Conservation (phyloP, 2,797 vertebrate genomes). For the Crenichthys baileyi region DNA sequence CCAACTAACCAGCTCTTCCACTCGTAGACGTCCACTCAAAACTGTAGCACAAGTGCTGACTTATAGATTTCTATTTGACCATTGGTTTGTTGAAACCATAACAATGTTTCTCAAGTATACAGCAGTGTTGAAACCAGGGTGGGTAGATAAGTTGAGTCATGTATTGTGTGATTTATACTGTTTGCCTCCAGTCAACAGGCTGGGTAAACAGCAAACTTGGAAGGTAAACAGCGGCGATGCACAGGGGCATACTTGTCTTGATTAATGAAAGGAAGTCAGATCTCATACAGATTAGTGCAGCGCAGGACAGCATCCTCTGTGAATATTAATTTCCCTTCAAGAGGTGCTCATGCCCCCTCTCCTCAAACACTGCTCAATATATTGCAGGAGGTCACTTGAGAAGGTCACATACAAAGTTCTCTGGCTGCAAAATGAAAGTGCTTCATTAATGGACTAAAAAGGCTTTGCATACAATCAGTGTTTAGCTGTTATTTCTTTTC, state of each 20-base stretch:
- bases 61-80: not conserved
- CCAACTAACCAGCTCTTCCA: not conserved
- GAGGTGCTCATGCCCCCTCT: slow-evolving; percentile 64
- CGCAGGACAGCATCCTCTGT: slow-evolving; percentile 68
- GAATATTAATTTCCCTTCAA: slow-evolving; percentile 79
- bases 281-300: slow-evolving; percentile 78
- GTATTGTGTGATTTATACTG: slow-evolving; percentile 71
- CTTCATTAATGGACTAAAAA: slow-evolving; percentile 73
- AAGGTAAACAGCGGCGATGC: slow-evolving; percentile 74
- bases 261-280: slow-evolving; percentile 82
- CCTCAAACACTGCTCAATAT: slow-evolving; percentile 65
- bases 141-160: slow-evolving; percentile 60
- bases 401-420: slow-evolving; percentile 75
- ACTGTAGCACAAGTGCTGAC: not conserved
- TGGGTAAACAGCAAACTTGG: slow-evolving; percentile 74
- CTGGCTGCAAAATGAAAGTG: slow-evolving; percentile 72
- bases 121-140: slow-evolving; percentile 26
- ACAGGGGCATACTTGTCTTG: slow-evolving; percentile 73
- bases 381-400: slow-evolving; percentile 63
- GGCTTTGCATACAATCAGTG: slow-evolving; percentile 64
- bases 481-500: slow-evolving; percentile 54
- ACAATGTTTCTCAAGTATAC: slow-evolving; percentile 31
- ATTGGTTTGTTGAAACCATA: not conserved
- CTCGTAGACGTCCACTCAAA: not conserved
- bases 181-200: slow-evolving; percentile 78